Conservation (phyloP, 2,888 invertebrate genomes). For the Laspeyria flexula region DNA sequence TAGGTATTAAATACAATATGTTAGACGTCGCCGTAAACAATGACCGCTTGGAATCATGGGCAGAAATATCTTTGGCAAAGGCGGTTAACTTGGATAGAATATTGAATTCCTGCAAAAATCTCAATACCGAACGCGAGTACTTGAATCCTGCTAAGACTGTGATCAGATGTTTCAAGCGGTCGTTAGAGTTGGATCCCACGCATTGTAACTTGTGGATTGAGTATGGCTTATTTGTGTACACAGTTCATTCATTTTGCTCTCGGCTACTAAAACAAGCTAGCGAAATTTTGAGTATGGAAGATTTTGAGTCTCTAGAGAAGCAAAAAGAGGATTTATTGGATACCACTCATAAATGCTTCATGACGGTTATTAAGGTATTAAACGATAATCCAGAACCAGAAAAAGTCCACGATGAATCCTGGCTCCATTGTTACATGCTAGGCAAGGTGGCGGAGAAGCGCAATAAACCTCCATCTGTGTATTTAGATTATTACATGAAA, state of each 20-base stretch:
- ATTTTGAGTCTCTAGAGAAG: slow-evolving; percentile 90
- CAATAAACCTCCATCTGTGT: slow-evolving; percentile 90
- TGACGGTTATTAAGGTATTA: slow-evolving; percentile 88
- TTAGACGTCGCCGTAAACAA: slow-evolving; percentile 94
- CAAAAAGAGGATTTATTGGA: slow-evolving; percentile 93
- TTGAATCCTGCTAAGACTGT: slow-evolving; percentile 90
- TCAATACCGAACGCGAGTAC: slow-evolving; percentile 87
- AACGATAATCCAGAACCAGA: slow-evolving; percentile 82
- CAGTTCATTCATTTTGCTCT: slow-evolving; percentile 95
- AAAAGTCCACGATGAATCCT: slow-evolving; percentile 92
- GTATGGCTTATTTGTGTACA: slow-evolving; percentile 95
- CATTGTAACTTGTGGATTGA: slow-evolving; percentile 95
- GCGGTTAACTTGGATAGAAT: slow-evolving; percentile 92
- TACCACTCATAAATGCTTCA: slow-evolving; percentile 92
- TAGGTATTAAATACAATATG: slow-evolving; percentile 93
- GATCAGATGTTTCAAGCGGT: slow-evolving; percentile 92
- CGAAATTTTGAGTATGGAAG: slow-evolving; percentile 90
- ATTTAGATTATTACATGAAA: slow-evolving; percentile 92
- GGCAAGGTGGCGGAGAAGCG: slow-evolving; percentile 97
- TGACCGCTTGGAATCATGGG: slow-evolving; percentile 96
- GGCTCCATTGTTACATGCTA: slow-evolving; percentile 98
- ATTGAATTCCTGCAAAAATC: slow-evolving; percentile 90
- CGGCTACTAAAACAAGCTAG: slow-evolving; percentile 93
- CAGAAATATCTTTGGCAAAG: slow-evolving; percentile 93
- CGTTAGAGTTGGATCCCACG: slow-evolving; percentile 90